Evolutionary conservation across 2,113 vertebrate genomes (phyloP).

Genomic region (Brachyhypopomus gauderio): DNA sequence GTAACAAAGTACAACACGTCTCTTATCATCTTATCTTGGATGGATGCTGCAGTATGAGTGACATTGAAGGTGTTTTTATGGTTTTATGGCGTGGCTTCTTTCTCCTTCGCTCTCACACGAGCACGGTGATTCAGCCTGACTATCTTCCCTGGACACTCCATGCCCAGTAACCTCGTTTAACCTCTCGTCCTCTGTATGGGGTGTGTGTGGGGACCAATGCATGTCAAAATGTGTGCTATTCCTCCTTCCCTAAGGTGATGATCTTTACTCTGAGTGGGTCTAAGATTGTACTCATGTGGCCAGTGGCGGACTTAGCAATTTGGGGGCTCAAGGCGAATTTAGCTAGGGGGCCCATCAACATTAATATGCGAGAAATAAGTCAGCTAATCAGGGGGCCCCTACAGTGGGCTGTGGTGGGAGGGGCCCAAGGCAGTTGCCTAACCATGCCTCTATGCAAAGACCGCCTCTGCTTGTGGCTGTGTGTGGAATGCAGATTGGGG

Average conservation of each 20-base stretch:
- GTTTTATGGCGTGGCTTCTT: not conserved
- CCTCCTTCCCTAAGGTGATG: slow-evolving; percentile 21
- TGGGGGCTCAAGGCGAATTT: no score
- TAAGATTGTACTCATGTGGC: slow-evolving; percentile 37
- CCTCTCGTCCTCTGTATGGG: slow-evolving; percentile 21
- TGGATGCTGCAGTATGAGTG: slow-evolving; percentile 17
- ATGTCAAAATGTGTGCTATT: slow-evolving; percentile 37
- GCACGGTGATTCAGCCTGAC: slow-evolving; percentile 15
- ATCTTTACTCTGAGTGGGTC: slow-evolving; percentile 24
- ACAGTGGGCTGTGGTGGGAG: no score
- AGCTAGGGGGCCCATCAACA: no score
- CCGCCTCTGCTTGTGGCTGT: no score
- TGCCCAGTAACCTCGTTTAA: slow-evolving; percentile 38
- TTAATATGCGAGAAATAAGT: no score
- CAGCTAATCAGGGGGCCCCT: no score
- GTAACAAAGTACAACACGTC: not conserved
- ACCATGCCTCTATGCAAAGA: no score
- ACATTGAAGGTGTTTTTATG: not conserved
- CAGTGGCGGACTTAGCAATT: no score
- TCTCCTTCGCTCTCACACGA: not conserved
- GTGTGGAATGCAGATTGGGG: slow-evolving; percentile 35
- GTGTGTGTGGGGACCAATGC: slow-evolving; percentile 31
- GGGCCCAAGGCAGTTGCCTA: no score
- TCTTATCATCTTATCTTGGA: not conserved
- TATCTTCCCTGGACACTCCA: slow-evolving; percentile 8